Base-by-base conservation (phyloP, 1,140 invertebrate species). In the Ceratina calcarata region DNA sequence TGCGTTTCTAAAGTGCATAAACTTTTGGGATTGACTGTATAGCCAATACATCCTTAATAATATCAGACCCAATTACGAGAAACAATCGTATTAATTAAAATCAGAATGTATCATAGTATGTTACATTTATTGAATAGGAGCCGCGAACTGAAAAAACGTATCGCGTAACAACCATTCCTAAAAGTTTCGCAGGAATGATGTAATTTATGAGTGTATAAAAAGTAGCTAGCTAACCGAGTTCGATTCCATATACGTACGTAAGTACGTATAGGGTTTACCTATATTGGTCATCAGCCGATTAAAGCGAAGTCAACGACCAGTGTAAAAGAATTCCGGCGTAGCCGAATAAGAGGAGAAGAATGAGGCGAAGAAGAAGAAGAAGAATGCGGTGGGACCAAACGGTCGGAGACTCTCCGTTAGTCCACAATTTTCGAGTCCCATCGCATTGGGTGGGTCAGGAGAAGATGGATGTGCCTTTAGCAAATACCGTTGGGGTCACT, bases 401-500 rank as follows among this genome's bases (percentile, higher is more conserved):
- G 62, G 32, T 71, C 3, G 62, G 74, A 82, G 87, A 89, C 83
- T 91, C 87, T 89, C 86, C 86, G 85, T 89, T 84, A 87, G 89
- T 86, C 82, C 85, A 89, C 91, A 91, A 91, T 92, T 92, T 91
- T 90, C 87, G 89, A 82, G 81, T 88, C 78, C 85, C 84, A 82
- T 87, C 87, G 83, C 84, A 86, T 89, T 72, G 81, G 86, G 74
- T 79, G 85, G 88, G 87, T 84, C 84, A 86, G 70, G 87, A 72
- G 87, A 91, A 91, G 90, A 91, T 89, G 84, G 87, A 91, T 91
- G 88, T 86, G 84, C 89, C 87, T 89, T 89, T 88, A 82, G 68
- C 77, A 70, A 57, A 57, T 13, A 45, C 37, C 37, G 37, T 45
- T 45, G 6, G 37, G 6, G 6, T 45, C 37, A 6, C 37, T 6